Evolutionary conservation across 2,888 invertebrate genomes (phyloP).

Genomic region (Spicauda simplicius): DNA sequence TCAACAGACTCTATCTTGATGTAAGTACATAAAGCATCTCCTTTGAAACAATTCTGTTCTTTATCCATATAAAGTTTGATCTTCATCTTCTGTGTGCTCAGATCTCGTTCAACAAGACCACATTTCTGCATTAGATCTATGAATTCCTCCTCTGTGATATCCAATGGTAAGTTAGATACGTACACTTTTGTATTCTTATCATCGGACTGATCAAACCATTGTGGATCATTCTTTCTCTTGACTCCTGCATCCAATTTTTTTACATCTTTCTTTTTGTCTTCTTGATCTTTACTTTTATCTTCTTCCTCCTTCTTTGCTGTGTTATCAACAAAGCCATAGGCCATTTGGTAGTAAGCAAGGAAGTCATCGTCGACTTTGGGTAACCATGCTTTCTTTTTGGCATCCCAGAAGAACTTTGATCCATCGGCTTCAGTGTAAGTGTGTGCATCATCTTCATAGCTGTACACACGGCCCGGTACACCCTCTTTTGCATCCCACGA

Average conservation of each 20-base stretch:
- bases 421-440: slow-evolving; percentile 95
- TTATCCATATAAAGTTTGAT: slow-evolving; percentile 95
- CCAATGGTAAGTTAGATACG: slow-evolving; percentile 95
- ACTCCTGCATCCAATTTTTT: slow-evolving; percentile 77
- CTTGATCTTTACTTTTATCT: slow-evolving; percentile 44
- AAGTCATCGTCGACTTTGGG: slow-evolving; percentile 99
- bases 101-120: slow-evolving; percentile 96
- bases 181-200: slow-evolving; percentile 96
- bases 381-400: slow-evolving; percentile 96
- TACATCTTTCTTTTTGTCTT: slow-evolving; percentile 61
- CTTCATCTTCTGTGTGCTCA: slow-evolving; percentile 91
- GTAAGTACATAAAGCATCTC: slow-evolving; percentile 98
- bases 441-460: slow-evolving; percentile 91
- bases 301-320: slow-evolving; percentile 60
- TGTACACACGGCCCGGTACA: slow-evolving; percentile 80
- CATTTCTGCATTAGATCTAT: slow-evolving; percentile 97
- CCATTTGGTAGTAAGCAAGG: slow-evolving; percentile 97
- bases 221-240: slow-evolving; percentile 84
- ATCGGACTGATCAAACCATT: slow-evolving; percentile 97
- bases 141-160: slow-evolving; percentile 95
- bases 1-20: slow-evolving; percentile 98
- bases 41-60: slow-evolving; percentile 93
- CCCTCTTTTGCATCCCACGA: slow-evolving; percentile 71
- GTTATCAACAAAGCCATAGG: slow-evolving; percentile 93
- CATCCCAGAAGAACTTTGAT: slow-evolving; percentile 96